phyloP scores from a whole-genome alignment of 1,140 invertebrate genomes.

The Cydia splendana region DNA sequence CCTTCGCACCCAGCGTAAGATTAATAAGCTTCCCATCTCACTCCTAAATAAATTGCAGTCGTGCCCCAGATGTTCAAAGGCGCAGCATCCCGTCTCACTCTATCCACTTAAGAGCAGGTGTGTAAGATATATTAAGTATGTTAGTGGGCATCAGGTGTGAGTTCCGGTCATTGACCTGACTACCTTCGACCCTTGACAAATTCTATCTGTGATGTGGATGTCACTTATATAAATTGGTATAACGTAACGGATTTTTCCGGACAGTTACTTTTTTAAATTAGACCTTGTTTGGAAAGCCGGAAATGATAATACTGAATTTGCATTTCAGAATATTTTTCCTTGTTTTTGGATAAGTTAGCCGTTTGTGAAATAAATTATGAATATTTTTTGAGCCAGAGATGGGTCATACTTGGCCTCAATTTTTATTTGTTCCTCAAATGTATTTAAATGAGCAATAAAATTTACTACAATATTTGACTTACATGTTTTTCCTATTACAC shows the following conservation, averaged over 20 bases:
- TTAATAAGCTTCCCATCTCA: not conserved
- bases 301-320: not conserved
- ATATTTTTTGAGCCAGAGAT: not conserved
- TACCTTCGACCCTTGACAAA: conserved; percentile 44
- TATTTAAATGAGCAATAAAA: too few relatives aligned
- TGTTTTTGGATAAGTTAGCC: not conserved
- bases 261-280: not conserved
- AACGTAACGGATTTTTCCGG: not conserved
- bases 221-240: conserved; percentile 15
- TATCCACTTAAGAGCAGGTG: conserved; percentile 16
- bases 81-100: conserved; percentile 6
- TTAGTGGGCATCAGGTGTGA: conserved; percentile 47
- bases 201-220: conserved; percentile 42
- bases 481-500: too few relatives aligned
- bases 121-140: conserved; percentile 12
- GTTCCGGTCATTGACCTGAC: conserved; percentile 44
- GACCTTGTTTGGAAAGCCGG: not conserved
- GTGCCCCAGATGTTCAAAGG: conserved; percentile 7
- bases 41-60: conserved; percentile 2
- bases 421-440: too few relatives aligned
- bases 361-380: not conserved
- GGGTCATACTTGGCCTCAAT: not conserved
- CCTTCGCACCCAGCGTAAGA: not conserved
- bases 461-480: too few relatives aligned
- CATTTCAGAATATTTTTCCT: conserved; percentile 9